These are phyloP conservation scores for Calameuta pallipes DNA, from an alignment of 2,888 invertebrate species.

Conservation along the genomic window DNA sequence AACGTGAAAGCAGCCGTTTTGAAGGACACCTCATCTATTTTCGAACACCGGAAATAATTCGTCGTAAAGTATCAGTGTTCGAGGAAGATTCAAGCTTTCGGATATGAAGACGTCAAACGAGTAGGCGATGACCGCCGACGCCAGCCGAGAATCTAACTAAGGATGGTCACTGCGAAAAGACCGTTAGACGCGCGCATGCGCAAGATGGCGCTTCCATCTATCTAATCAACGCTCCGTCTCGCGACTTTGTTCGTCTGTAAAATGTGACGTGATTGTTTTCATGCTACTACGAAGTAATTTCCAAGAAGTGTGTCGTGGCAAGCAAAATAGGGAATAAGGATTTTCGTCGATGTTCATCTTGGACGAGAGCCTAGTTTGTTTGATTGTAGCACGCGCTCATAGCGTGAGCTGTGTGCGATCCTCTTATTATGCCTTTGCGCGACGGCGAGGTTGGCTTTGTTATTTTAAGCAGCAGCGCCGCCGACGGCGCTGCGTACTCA, in stretches of 20 bases:
- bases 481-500: constrained; percentile 7
- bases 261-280: neutral
- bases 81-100: neutral
- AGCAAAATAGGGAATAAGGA: neutral
- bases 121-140: neutral
- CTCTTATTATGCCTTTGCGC: neutral
- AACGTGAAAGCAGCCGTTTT: neutral
- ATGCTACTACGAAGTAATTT: neutral
- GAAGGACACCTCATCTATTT: neutral
- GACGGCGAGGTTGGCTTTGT: neutral
- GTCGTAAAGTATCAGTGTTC: neutral
- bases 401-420: neutral
- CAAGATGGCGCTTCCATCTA: neutral
- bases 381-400: neutral
- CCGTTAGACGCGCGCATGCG: neutral
- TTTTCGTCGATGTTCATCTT: neutral
- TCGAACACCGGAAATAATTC: neutral
- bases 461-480: constrained; percentile 2
- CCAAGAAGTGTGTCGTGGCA: constrained; percentile 2
- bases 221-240: neutral
- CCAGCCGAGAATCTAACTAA: neutral
- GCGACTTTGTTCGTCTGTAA: neutral
- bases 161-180: neutral
- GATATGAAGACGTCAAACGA: neutral
- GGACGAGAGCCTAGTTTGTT: neutral